These are phyloP conservation scores for Hemistola chrysoprasaria DNA, from an alignment of 2,888 invertebrate species.

Conservation along the genomic window DNA sequence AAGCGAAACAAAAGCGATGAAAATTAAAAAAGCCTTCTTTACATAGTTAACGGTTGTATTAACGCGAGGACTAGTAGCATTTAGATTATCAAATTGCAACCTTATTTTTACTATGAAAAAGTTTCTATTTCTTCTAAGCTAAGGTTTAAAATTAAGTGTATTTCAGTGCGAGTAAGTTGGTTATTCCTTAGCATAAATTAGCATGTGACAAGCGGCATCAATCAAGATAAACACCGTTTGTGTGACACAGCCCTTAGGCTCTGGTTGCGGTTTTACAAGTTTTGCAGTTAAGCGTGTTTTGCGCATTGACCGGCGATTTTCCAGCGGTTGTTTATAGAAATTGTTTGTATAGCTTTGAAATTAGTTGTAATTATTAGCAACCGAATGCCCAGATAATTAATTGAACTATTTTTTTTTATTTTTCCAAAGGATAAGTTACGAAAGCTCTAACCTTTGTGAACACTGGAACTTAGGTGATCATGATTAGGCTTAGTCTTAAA, in stretches of 20 bases:
- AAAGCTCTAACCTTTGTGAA: no score
- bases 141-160: conserved; percentile 8
- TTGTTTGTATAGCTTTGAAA: no score
- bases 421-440: no score
- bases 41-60: conserved; percentile 36
- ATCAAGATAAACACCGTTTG: conserved; percentile 46
- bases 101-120: background rate
- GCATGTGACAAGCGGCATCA: conserved; percentile 43
- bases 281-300: conserved; percentile 21
- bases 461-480: no score
- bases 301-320: conserved; percentile 26
- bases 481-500: no score
- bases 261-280: conserved; percentile 18
- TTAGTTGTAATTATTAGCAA: no score
- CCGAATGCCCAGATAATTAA: no score
- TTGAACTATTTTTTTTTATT: no score
- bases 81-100: conserved; percentile 27
- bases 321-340: conserved; percentile 6
- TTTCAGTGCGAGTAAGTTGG: background rate
- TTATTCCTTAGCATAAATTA: conserved; percentile 38
- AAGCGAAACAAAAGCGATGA: conserved; percentile 33
- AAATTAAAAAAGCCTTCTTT: conserved; percentile 30
- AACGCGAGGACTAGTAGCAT: conserved; percentile 32
- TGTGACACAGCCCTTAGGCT: conserved; percentile 39
- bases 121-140: background rate